phyloP scores from a whole-genome alignment of 2,888 invertebrate genomes.

The Ennomos fuscantarius region DNA sequence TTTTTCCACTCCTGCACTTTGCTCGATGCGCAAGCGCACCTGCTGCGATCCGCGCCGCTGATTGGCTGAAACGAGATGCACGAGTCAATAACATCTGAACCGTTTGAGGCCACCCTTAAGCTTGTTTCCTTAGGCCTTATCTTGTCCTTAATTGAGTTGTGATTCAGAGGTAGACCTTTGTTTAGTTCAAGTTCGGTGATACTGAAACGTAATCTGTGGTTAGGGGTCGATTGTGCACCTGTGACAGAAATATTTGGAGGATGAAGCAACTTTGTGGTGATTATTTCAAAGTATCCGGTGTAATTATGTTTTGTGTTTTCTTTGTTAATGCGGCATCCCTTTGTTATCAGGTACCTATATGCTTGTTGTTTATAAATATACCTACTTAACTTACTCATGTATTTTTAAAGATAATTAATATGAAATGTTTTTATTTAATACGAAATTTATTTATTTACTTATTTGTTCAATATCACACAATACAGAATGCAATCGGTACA shows the following conservation, averaged over 20 bases:
- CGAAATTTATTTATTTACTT: too few relatives aligned
- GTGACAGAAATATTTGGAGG: conserved; percentile 15
- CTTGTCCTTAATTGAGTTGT: conserved; percentile 43
- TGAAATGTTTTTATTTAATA: too few relatives aligned
- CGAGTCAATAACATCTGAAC: conserved; percentile 77
- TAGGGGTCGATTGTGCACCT: conserved; percentile 18
- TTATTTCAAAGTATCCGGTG: too few relatives aligned
- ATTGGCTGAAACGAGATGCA: conserved; percentile 61
- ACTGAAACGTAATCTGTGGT: conserved; percentile 6
- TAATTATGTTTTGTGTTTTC: too few relatives aligned
- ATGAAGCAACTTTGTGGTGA: conserved; percentile 9
- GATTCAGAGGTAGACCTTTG: conserved; percentile 25
- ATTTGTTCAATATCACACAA: too few relatives aligned
- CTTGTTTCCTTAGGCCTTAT: conserved; percentile 63
- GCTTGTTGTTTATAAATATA: too few relatives aligned
- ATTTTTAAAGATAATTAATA: too few relatives aligned
- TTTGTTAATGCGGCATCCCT: too few relatives aligned
- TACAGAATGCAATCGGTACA: too few relatives aligned
- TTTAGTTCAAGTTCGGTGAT: conserved; percentile 3
- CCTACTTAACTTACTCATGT: too few relatives aligned
- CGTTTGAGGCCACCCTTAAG: conserved; percentile 65
- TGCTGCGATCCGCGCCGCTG: conserved; percentile 56
- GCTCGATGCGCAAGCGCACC: conserved; percentile 63
- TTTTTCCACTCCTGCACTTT: conserved; percentile 63
- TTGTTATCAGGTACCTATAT: too few relatives aligned